Evolutionary conservation across 2,113 vertebrate genomes (phyloP).

Genomic region (Archocentrus centrarchus): DNA sequence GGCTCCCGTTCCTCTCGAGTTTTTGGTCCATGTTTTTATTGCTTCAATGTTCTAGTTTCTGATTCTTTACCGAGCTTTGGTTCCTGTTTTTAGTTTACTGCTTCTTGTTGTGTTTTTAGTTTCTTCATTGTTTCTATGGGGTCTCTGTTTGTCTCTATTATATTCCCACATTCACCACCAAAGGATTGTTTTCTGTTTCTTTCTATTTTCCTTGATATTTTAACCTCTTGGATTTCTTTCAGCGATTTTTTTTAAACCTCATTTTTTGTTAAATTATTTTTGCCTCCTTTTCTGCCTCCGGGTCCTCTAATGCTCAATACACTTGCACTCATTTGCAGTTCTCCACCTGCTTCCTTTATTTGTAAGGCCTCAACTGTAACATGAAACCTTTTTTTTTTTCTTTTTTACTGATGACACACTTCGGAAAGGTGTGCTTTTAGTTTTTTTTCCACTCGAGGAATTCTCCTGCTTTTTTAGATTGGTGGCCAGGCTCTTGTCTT

Average conservation of each 20-base stretch:
- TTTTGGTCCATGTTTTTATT: background rate
- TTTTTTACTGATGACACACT: no score
- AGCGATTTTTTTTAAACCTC: background rate
- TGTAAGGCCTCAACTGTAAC: no score
- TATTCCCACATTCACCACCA: background rate
- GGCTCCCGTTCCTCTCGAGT: background rate
- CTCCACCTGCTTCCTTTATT: no score
- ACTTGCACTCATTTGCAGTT: background rate
- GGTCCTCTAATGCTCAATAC: background rate
- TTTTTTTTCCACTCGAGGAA: fast-evolving
- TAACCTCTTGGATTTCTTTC: background rate
- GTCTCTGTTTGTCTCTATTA: background rate
- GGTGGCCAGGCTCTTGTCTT: background rate
- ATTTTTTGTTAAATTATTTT: background rate
- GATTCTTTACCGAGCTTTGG: background rate
- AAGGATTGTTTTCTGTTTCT: background rate
- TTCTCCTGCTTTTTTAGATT: background rate
- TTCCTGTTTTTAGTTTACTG: background rate
- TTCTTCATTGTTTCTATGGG: background rate
- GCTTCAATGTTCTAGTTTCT: background rate
- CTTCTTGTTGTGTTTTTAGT: background rate
- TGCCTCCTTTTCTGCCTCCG: background rate
- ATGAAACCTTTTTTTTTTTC: no score
- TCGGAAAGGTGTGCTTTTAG: background rate
- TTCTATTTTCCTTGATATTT: background rate